phyloP scores from a whole-genome alignment of 2,888 invertebrate species.

The Andrena hattorfiana region DNA sequence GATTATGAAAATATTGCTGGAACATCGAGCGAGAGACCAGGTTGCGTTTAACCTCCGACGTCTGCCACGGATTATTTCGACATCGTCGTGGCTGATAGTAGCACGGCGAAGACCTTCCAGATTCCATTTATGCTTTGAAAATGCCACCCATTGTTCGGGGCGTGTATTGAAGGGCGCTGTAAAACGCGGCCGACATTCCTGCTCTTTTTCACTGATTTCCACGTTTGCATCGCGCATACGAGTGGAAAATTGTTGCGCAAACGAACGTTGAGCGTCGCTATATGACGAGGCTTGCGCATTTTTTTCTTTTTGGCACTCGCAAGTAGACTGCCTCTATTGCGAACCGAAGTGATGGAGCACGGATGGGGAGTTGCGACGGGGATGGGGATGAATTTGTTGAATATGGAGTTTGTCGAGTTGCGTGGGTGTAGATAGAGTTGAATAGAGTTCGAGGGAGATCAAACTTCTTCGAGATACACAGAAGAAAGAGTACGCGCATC shows the following conservation, averaged over 20 bases:
- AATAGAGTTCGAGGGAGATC: no score
- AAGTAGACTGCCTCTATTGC: no score
- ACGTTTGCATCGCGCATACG: not conserved
- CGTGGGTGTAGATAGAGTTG: no score
- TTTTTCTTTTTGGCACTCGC: not conserved
- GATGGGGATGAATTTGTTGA: no score
- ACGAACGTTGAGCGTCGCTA: not conserved
- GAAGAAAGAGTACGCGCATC: no score
- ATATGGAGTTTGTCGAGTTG: no score
- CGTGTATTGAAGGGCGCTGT: not conserved
- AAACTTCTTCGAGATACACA: no score
- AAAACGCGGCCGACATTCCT: not conserved
- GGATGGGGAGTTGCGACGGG: no score
- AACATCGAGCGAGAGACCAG: constrained; percentile 9
- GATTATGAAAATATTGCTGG: constrained; percentile 44
- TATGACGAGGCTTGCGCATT: not conserved
- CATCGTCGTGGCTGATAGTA: not conserved
- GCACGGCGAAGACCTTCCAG: not conserved
- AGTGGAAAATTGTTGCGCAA: not conserved
- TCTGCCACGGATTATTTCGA: constrained; percentile 18
- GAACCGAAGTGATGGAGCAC: no score
- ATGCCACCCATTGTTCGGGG: not conserved
- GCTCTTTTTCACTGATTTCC: not conserved
- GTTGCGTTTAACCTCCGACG: constrained; percentile 18
- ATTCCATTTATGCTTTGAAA: not conserved